A percentile compares a stretch with the other conserved stretches of the same genome.
These are phyloP conservation scores for Leguminivora glycinivorella DNA, from an alignment of 1,140 invertebrate genomes.

Conservation along the genomic window DNA sequence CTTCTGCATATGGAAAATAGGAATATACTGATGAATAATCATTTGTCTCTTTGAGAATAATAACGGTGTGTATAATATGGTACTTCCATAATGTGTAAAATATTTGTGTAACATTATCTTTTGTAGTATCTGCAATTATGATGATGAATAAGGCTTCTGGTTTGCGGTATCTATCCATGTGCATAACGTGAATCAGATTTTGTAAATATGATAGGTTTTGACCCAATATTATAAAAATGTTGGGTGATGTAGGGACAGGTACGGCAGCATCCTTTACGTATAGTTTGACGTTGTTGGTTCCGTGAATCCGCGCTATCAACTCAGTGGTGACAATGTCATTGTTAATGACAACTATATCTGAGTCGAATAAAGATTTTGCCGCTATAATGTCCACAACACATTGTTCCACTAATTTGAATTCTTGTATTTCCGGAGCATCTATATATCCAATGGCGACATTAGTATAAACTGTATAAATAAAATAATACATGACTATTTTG, in stretches of 20 bases:
- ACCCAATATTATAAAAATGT: neutral
- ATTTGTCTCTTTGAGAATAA: neutral
- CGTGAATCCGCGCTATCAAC: neutral
- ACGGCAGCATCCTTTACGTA: neutral
- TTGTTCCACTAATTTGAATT: neutral
- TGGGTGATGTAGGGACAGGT: neutral
- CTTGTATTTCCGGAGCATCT: neutral
- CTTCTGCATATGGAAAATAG: conserved; percentile 17
- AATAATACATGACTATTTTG: conserved; percentile 7
- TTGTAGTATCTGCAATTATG: neutral
- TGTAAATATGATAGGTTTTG: neutral
- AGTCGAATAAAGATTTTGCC: neutral
- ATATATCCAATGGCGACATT: neutral
- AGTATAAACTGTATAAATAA: neutral
- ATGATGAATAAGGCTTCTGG: neutral
- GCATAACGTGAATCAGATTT: neutral
- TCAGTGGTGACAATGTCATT: neutral
- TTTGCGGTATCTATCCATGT: neutral
- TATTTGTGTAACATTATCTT: neutral
- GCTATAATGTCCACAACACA: neutral
- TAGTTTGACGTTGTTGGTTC: neutral
- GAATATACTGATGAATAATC: neutral
- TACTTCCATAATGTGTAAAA: conserved; percentile 2
- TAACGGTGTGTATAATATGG: neutral
- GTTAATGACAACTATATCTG: neutral